Percentiles rank a stretch among this genome's conserved stretches.
These are phyloP conservation scores for Scaptomyza polygonia DNA, from an alignment of 2,888 invertebrate species.

Conservation along the genomic window DNA sequence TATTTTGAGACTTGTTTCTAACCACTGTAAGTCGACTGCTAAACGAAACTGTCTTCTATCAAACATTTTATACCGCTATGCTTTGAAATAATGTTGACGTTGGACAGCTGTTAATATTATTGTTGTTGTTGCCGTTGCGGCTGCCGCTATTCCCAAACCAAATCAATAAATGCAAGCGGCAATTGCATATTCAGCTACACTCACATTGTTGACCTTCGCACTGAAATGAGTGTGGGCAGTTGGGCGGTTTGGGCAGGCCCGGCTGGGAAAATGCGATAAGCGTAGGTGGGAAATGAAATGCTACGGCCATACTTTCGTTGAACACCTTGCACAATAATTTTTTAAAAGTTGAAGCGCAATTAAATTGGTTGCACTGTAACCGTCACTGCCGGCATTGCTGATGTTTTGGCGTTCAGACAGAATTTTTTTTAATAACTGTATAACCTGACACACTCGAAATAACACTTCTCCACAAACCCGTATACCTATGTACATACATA, in stretches of 20 bases:
- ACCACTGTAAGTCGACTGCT: too few relatives aligned
- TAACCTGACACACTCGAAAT: slow-evolving; percentile 19
- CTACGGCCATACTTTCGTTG: slow-evolving; percentile 12
- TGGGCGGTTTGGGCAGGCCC: slow-evolving; percentile 9
- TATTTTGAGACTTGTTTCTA: too few relatives aligned
- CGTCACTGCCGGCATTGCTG: slow-evolving; percentile 46
- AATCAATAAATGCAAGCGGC: slow-evolving; percentile 65
- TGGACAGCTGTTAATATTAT: slow-evolving; percentile 48
- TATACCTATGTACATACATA: neutral
- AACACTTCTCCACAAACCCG: slow-evolving; percentile 4
- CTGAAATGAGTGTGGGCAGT: slow-evolving; percentile 10
- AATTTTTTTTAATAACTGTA: slow-evolving; percentile 69
- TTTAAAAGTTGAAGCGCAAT: slow-evolving; percentile 50
- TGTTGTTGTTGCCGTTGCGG: slow-evolving; percentile 6
- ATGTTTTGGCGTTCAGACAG: slow-evolving; percentile 35
- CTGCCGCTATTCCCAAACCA: slow-evolving; percentile 41
- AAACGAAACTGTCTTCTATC: neutral
- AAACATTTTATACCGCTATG: neutral
- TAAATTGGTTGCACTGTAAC: slow-evolving; percentile 36
- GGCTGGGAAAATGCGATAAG: slow-evolving; percentile 31
- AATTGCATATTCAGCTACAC: slow-evolving; percentile 56
- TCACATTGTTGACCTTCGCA: slow-evolving; percentile 55
- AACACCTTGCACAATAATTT: slow-evolving; percentile 22
- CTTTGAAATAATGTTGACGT: slow-evolving; percentile 25
- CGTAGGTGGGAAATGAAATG: slow-evolving; percentile 7